Conservation (phyloP, 1,140 invertebrate species). For the Amphibalanus amphitrite region DNA sequence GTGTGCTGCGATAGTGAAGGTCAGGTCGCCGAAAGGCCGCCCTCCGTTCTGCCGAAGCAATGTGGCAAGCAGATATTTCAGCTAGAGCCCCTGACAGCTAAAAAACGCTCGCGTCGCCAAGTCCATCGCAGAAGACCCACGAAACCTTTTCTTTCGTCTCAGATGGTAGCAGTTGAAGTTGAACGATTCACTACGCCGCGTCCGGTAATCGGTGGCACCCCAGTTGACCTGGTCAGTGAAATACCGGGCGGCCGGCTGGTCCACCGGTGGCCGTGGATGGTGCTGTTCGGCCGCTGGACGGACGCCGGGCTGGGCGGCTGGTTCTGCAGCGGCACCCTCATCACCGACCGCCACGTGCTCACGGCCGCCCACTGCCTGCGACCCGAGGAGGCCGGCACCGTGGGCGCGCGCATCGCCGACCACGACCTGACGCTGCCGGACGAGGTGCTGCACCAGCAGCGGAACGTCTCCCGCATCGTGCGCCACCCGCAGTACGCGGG, state of each 20-base stretch:
- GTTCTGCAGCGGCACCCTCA: slow-evolving; percentile 68
- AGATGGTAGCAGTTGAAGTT: too few species aligned
- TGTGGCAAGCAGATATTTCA: too few species aligned
- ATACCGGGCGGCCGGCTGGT: background rate
- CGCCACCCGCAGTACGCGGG: slow-evolving; percentile 28
- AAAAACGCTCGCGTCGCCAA: too few species aligned
- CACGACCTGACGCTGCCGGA: background rate
- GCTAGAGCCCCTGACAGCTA: too few species aligned
- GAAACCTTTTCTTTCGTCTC: too few species aligned
- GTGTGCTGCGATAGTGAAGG: too few species aligned
- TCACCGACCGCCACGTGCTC: slow-evolving; percentile 73
- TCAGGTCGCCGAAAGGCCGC: too few species aligned
- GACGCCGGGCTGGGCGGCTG: background rate
- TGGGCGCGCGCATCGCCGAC: slow-evolving; percentile 76
- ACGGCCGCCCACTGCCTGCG: slow-evolving; percentile 62
- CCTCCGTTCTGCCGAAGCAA: too few species aligned
- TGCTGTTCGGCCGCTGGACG: background rate
- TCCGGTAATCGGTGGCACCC: slow-evolving; percentile 7
- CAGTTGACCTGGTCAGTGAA: background rate
- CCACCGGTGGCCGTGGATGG: slow-evolving; percentile 12
- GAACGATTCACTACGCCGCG: too few species aligned
- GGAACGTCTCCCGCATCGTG: slow-evolving; percentile 17
- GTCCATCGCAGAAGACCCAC: too few species aligned
- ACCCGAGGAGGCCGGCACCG: slow-evolving; percentile 57
- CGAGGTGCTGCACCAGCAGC: slow-evolving; percentile 7